phyloP scores from a whole-genome alignment of 2,113 vertebrate species.

The Ptyas mucosa region DNA sequence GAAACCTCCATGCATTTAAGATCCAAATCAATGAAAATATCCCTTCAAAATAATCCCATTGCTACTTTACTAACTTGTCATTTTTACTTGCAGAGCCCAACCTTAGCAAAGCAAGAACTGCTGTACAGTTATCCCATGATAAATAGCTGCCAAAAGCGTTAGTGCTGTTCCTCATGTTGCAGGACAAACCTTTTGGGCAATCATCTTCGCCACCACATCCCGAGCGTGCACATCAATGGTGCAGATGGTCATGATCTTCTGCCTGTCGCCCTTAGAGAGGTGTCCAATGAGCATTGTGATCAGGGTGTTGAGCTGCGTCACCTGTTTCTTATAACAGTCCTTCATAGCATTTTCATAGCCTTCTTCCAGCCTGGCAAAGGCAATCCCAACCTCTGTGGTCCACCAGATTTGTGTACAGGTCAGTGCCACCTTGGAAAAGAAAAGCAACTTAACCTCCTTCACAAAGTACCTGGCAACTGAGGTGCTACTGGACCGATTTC shows the following conservation, averaged over 20 bases:
- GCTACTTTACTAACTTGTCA: background rate
- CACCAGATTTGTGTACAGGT: slow-evolving; percentile 96
- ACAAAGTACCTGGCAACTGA: background rate
- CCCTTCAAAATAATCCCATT: background rate
- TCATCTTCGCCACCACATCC: slow-evolving; percentile 92
- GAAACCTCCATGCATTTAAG: background rate
- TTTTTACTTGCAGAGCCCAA: background rate
- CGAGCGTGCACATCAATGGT: slow-evolving; percentile 95
- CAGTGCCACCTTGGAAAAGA: slow-evolving; percentile 78
- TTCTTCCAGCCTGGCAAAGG: slow-evolving; percentile 88
- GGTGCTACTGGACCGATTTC: background rate
- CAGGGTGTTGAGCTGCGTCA: slow-evolving; percentile 88
- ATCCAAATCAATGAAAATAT: background rate
- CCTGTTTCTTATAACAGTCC: slow-evolving; percentile 92
- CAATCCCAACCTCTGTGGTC: slow-evolving; percentile 87
- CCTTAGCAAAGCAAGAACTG: background rate
- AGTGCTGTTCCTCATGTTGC: too few relatives aligned
- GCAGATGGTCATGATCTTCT: slow-evolving; percentile 97
- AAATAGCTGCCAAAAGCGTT: background rate
- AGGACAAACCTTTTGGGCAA: slow-evolving; percentile 83
- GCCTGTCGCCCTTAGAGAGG: slow-evolving; percentile 85
- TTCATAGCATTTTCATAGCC: slow-evolving; percentile 90
- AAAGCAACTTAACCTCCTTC: background rate
- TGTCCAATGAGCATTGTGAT: slow-evolving; percentile 89
- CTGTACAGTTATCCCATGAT: background rate